phyloP scores from a whole-genome alignment of 1,140 invertebrate species.

The Psilanteris sp. region DNA sequence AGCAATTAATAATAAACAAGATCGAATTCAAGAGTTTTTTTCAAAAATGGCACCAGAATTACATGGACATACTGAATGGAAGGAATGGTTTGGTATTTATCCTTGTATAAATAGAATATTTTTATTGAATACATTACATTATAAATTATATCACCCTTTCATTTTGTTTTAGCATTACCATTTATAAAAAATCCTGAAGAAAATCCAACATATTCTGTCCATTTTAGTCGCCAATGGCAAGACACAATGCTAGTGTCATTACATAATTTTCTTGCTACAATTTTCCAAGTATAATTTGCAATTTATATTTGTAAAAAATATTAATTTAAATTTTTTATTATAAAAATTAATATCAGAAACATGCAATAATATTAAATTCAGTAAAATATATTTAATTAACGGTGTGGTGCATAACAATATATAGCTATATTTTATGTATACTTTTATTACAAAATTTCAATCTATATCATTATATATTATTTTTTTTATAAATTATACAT shows the following conservation, averaged over 20 bases:
- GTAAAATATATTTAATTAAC: too few relatives aligned
- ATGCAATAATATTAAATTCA: too few relatives aligned
- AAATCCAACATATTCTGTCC: conserved; percentile 90
- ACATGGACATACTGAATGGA: conserved; percentile 95
- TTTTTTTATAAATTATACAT: too few relatives aligned
- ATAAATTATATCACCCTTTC: too few relatives aligned
- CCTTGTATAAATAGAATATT: too few relatives aligned
- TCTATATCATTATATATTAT: too few relatives aligned
- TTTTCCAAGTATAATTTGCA: conserved; percentile 88
- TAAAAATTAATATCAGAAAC: too few relatives aligned
- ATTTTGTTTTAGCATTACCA: conserved; percentile 92
- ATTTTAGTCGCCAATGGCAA: conserved; percentile 96
- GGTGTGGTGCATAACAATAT: too few relatives aligned
- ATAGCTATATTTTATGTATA: too few relatives aligned
- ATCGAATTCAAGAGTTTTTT: conserved; percentile 95
- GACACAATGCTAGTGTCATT: conserved; percentile 95
- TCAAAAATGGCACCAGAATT: conserved; percentile 91
- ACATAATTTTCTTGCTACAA: conserved; percentile 95
- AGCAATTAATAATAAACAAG: conserved; percentile 87
- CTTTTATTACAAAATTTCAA: too few relatives aligned
- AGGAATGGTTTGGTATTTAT: conserved; percentile 95
- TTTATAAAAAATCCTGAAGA: conserved; percentile 95
- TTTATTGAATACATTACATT: too few relatives aligned
- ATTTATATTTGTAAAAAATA: background rate
- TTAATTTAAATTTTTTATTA: too few relatives aligned